A percentile compares a stretch with the other conserved stretches of the same genome.
These are phyloP conservation scores for Lordiphosa collinella DNA, from an alignment of 1,140 invertebrate genomes.

Conservation along the genomic window DNA sequence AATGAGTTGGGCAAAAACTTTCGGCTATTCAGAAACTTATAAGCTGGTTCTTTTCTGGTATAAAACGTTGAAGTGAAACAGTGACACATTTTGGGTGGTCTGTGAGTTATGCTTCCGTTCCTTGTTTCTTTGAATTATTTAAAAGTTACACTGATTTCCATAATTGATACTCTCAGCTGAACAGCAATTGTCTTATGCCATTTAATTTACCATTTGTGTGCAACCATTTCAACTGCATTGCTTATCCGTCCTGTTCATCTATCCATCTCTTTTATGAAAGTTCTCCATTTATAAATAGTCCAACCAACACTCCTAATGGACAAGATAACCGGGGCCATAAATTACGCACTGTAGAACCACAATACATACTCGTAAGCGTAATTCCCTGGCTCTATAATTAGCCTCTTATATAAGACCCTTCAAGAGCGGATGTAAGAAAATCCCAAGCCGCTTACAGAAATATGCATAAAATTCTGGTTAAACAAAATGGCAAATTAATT, in stretches of 20 bases:
- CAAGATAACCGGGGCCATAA: slow-evolving; percentile 23
- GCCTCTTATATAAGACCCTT: slow-evolving; percentile 19
- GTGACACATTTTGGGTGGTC: too few species aligned
- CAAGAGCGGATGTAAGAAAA: slow-evolving; percentile 6
- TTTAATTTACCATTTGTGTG: too few species aligned
- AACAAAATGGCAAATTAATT: slow-evolving; percentile 63
- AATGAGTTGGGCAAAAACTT: slow-evolving; percentile 3
- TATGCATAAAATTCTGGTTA: slow-evolving; percentile 52
- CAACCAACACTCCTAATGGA: not conserved
- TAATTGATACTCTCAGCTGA: too few species aligned
- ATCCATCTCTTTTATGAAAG: too few species aligned
- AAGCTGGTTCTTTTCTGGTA: too few species aligned
- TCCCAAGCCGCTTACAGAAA: slow-evolving; percentile 9
- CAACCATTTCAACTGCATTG: too few species aligned
- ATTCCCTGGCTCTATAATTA: slow-evolving; percentile 59
- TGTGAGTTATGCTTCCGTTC: too few species aligned
- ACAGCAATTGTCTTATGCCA: too few species aligned
- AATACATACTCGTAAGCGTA: slow-evolving; percentile 16
- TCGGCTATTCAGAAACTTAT: slow-evolving; percentile 8
- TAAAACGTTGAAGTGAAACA: too few species aligned
- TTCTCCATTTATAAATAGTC: not conserved
- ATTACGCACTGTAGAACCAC: slow-evolving; percentile 18
- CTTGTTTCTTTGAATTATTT: too few species aligned
- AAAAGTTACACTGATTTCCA: too few species aligned
- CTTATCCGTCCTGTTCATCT: too few species aligned